These are phyloP conservation scores for Hirtodrosophila trivittata DNA, from an alignment of 2,888 invertebrate species.

Conservation along the genomic window DNA sequence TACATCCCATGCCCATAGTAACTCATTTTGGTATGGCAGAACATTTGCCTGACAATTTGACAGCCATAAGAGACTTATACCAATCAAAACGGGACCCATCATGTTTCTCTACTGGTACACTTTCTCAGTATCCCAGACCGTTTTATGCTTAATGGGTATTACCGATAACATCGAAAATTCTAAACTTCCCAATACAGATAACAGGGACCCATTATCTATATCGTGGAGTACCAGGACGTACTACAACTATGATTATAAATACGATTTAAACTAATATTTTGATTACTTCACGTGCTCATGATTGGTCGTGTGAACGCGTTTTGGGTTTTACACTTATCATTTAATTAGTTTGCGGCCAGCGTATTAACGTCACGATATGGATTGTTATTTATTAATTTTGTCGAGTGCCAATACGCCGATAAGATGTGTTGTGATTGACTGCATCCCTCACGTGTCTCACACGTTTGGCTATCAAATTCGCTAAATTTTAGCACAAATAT, in stretches of 20 bases:
- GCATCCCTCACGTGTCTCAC: constrained; percentile 55
- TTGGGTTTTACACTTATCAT: constrained; percentile 50
- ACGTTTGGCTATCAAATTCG: constrained; percentile 55
- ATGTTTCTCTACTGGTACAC: constrained; percentile 46
- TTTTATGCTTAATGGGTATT: constrained; percentile 45
- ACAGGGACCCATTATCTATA: neutral
- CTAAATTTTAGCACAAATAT: too few species aligned
- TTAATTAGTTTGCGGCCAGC: constrained; percentile 53
- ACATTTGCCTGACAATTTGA: too few species aligned
- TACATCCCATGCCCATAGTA: too few species aligned
- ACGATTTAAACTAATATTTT: constrained; percentile 4
- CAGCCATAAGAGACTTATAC: too few species aligned
- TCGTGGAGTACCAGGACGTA: constrained; percentile 1
- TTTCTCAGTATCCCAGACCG: constrained; percentile 29
- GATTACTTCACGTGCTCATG: constrained; percentile 30
- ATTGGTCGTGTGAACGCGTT: constrained; percentile 30
- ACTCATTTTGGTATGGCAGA: too few species aligned
- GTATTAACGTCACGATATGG: constrained; percentile 27
- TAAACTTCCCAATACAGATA: too few species aligned
- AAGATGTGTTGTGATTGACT: constrained; percentile 2
- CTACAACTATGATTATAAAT: constrained; percentile 1
- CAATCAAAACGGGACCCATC: too few species aligned
- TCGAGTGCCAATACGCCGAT: neutral
- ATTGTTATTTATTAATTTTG: constrained; percentile 23
- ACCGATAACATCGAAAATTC: constrained; percentile 51